A percentile compares a stretch with the other conserved stretches of the same genome.
phyloP scores from a whole-genome alignment of 2,888 invertebrate genomes.

The Trissoscelio sp. region DNA sequence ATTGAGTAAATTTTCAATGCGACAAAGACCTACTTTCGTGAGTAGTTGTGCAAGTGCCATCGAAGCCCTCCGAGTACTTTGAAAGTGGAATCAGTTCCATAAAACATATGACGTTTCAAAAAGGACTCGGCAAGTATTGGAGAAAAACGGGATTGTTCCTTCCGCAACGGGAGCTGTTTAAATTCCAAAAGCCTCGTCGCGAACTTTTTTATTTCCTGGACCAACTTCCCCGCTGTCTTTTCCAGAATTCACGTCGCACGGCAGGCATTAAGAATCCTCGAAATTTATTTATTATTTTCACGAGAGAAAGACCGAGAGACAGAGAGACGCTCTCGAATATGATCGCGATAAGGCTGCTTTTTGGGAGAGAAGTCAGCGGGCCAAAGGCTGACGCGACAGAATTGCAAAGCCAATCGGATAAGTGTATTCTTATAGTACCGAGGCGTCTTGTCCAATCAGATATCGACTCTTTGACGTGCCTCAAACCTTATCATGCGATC shows the following conservation, averaged over 20 bases:
- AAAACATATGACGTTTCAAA: conserved; percentile 58
- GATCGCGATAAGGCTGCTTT: conserved; percentile 74
- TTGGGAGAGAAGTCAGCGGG: conserved; percentile 20
- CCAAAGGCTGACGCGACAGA: conserved; percentile 80
- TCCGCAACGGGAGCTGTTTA: conserved; percentile 56
- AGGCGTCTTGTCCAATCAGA: conserved; percentile 81
- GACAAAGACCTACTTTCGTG: conserved; percentile 60
- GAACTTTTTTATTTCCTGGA: conserved; percentile 72
- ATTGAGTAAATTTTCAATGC: conserved; percentile 53
- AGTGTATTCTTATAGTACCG: conserved; percentile 81
- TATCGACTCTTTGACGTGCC: conserved; percentile 82
- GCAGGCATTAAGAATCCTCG: conserved; percentile 35
- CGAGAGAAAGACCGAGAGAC: background rate
- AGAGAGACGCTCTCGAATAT: conserved; percentile 75
- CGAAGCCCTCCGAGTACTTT: conserved; percentile 45
- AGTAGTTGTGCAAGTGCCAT: conserved; percentile 55
- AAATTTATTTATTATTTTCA: conserved; percentile 70
- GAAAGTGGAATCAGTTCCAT: conserved; percentile 59
- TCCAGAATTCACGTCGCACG: background rate
- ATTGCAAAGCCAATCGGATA: conserved; percentile 83
- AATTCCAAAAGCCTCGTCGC: conserved; percentile 69
- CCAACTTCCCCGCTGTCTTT: conserved; percentile 18
- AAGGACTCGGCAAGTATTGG: conserved; percentile 40
- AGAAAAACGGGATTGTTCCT: conserved; percentile 55
- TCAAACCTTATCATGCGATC: conserved; percentile 82